Base-by-base conservation (phyloP, 2,888 invertebrate species). In the Zeuzera pyrina region DNA sequence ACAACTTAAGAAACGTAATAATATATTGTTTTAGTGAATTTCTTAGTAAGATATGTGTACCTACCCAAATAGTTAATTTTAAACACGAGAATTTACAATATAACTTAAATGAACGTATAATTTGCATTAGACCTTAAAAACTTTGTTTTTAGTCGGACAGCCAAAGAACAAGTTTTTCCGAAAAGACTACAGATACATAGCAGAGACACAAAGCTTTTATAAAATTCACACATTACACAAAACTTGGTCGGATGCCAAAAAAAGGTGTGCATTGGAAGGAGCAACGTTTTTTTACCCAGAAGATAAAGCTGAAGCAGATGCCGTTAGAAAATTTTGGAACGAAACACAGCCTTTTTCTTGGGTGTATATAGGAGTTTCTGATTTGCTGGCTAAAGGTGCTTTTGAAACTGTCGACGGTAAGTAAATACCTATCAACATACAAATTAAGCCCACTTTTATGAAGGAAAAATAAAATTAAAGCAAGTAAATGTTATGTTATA, bases 261-360 rank as follows among this genome's bases (percentile, higher is more conserved):
- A 37, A 2, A 42, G 38, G n/a, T 78, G 77, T 35, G 50, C 47
- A 1, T 16, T 47, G 13, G 76, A 77, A 46, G 74, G 74, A 0
- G 64, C 69, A 1, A 43, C 38, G 4, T 38, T 79, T 1, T 73
- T 68, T 39, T 69, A 68, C 15, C 68, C 78, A 2, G 57, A 61
- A 8, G 52, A 69, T 29, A 38, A 56, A 1, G 37, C 38, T 0
- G 79, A 79, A 31, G 63, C 57, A 0, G 30, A 51, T 3, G 41
- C 39, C 1, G 52, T 72, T 0, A 28, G 62, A 1, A 28, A 37
- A 0, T 51, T 43, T 29, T 58, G 59, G 62, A 58, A 58, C 2
- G 25, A 36, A 12, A 63, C 55, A 0, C 45, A 47, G 19, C 46
- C 52, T 1, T 52, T 49, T 11, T 13, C 19, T 5, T 49, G 50